Percentiles rank a stretch among this genome's conserved stretches.
Conservation (phyloP, 2,888 invertebrate species). For the Plebejus argus region DNA sequence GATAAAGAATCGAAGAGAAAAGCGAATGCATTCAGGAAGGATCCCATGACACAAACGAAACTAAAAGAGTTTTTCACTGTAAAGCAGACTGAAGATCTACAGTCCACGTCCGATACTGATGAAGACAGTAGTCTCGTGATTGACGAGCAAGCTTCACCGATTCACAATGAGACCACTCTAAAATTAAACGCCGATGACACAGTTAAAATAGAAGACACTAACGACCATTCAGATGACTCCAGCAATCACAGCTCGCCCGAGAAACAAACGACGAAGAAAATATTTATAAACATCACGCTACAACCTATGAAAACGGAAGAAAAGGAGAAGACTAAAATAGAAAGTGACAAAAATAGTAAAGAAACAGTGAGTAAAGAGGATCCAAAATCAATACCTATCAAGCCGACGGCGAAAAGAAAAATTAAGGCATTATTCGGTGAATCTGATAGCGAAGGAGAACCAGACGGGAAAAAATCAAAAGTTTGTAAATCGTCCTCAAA, state of each 20-base stretch:
- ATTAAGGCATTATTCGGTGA: slow-evolving; percentile 77
- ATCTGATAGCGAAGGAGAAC: slow-evolving; percentile 66
- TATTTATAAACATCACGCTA: slow-evolving; percentile 71
- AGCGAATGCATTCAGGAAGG: slow-evolving; percentile 73
- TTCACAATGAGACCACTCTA: slow-evolving; percentile 51
- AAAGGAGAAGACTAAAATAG: slow-evolving; percentile 40
- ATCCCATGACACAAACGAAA: slow-evolving; percentile 73
- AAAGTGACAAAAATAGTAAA: slow-evolving; percentile 37
- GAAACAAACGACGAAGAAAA: slow-evolving; percentile 51
- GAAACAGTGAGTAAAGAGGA: slow-evolving; percentile 43
- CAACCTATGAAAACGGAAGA: slow-evolving; percentile 61
- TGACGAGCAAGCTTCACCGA: slow-evolving; percentile 54
- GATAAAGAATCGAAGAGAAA: slow-evolving; percentile 71
- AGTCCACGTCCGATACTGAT: slow-evolving; percentile 57
- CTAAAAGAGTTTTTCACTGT: slow-evolving; percentile 67
- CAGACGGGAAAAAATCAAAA: slow-evolving; percentile 53
- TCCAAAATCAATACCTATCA: slow-evolving; percentile 52
- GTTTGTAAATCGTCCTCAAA: slow-evolving; percentile 42
- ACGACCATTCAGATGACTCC: slow-evolving; percentile 54
- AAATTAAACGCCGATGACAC: slow-evolving; percentile 48
- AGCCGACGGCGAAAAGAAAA: slow-evolving; percentile 65
- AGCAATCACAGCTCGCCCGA: slow-evolving; percentile 39
- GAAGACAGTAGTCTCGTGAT: slow-evolving; percentile 58
- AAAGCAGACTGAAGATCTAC: slow-evolving; percentile 55
- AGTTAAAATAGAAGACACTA: slow-evolving; percentile 48